phyloP scores from a whole-genome alignment of 2,888 invertebrate species.

The Nemotelus nigrinus region DNA sequence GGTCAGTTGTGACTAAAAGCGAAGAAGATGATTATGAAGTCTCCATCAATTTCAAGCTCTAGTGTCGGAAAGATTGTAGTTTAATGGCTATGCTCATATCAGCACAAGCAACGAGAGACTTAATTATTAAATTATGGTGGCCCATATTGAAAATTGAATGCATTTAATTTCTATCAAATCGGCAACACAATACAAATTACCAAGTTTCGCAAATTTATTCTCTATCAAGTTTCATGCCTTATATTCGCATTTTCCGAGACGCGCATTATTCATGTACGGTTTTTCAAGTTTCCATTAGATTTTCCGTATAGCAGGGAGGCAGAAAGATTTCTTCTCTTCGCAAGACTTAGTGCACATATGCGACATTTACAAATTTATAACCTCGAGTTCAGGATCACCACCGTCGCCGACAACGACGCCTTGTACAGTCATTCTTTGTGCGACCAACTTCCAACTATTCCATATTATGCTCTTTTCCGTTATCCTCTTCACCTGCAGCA shows the following conservation, averaged over 20 bases:
- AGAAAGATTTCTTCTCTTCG: not conserved
- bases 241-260: conserved; percentile 44
- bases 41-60: too few relatives aligned
- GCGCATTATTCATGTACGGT: conserved; percentile 50
- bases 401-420: conserved; percentile 4
- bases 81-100: too few relatives aligned
- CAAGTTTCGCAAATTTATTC: not conserved
- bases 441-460: conserved; percentile 2
- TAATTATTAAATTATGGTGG: too few relatives aligned
- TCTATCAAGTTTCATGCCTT: conserved; percentile 28
- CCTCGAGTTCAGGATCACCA: conserved; percentile 34
- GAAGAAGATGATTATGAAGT: too few relatives aligned
- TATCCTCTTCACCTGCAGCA: conserved; percentile 1
- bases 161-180: too few relatives aligned
- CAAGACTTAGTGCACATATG: conserved; percentile 47
- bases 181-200: conserved; percentile 1
- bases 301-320: conserved; percentile 31
- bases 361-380: conserved; percentile 52
- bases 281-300: conserved; percentile 48
- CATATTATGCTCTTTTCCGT: conserved; percentile 5
- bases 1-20: too few relatives aligned
- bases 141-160: too few relatives aligned
- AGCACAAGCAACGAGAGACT: too few relatives aligned
- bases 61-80: too few relatives aligned
- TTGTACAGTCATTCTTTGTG: conserved; percentile 8